Base-by-base conservation (phyloP, 2,888 invertebrate genomes). In the Hirtodrosophila cameraria region DNA sequence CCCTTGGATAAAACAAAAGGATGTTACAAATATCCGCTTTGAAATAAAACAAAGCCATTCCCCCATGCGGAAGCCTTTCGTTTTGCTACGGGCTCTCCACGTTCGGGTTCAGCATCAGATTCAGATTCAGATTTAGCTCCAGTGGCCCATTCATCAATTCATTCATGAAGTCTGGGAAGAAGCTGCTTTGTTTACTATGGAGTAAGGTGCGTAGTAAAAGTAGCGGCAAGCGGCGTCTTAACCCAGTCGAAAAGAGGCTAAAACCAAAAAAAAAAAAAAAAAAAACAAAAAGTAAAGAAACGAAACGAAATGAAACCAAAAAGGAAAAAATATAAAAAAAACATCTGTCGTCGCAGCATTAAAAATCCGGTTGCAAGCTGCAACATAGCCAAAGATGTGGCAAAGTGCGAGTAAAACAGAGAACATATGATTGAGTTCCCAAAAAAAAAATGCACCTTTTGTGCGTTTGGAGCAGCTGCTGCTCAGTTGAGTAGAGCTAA, bases 331-430 rank as follows among this genome's bases (percentile, higher is more conserved):
- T 55, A n/a, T n/a, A n/a, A 52, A 48, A 59, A 75, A 80, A 69
- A 75, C 82, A 82, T 84, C 84, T 82, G 81, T 84, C 81, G 81
- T 46, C 18, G 50, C 57, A 64, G 42, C 64, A 61, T 59, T 59
- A 43, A 62, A 73, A 84, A 84, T 76, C 82, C 82, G 76, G 84
- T 82, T 84, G 78, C 81, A 84, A 84, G 81, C 81, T 84, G 84
- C 84, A 76, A 77, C 63, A 62, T 54, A 62, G 67, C 72, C 58
- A 74, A 80, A 71, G 62, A 74, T 57, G 74, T 57, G 63, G 39
- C 55, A 62, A 58, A 62, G 43, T 35, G 48, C 38, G 65, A 54
- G 61, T 33, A 52, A 30, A 45, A 60, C 38, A 18, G 57, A 67
- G 81, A 81, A 83, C 81, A 81, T 81, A 83, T 81, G 81, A 81